A percentile compares a stretch with the other conserved stretches of the same genome.
phyloP scores from a whole-genome alignment of 2,113 vertebrate genomes.

The Engystomops pustulosus region DNA sequence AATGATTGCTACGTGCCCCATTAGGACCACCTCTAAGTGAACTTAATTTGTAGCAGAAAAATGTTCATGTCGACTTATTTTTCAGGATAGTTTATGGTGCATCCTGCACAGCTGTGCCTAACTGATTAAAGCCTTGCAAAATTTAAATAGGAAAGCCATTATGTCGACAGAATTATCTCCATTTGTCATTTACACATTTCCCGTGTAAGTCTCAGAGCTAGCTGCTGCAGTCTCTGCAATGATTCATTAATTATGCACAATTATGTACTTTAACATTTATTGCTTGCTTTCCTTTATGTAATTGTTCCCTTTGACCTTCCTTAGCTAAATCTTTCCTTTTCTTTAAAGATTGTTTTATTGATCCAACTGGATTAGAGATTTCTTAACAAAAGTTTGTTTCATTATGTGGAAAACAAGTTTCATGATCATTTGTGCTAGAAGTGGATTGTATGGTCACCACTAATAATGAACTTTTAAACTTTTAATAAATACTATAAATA shows the following conservation, averaged over 20 bases:
- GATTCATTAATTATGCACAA: constrained; percentile 69
- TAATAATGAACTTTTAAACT: too few species aligned
- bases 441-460: too few species aligned
- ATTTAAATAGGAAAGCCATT: constrained; percentile 89
- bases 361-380: not conserved
- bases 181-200: constrained; percentile 77
- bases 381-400: not conserved
- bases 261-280: constrained; percentile 59
- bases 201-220: constrained; percentile 70
- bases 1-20: constrained; percentile 84
- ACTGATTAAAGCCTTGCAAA: constrained; percentile 84
- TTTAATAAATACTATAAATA: too few species aligned
- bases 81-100: constrained; percentile 81
- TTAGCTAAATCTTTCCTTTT: constrained; percentile 52
- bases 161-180: constrained; percentile 79
- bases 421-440: too few species aligned
- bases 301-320: constrained; percentile 58
- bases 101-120: constrained; percentile 82
- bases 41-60: constrained; percentile 87
- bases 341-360: not conserved
- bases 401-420: not conserved
- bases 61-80: constrained; percentile 84
- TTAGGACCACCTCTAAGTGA: constrained; percentile 86
- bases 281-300: constrained; percentile 51
- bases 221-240: constrained; percentile 53